Evolutionary conservation across 2,888 invertebrate species (phyloP).

Genomic region (Nipponacmea schrenckii): DNA sequence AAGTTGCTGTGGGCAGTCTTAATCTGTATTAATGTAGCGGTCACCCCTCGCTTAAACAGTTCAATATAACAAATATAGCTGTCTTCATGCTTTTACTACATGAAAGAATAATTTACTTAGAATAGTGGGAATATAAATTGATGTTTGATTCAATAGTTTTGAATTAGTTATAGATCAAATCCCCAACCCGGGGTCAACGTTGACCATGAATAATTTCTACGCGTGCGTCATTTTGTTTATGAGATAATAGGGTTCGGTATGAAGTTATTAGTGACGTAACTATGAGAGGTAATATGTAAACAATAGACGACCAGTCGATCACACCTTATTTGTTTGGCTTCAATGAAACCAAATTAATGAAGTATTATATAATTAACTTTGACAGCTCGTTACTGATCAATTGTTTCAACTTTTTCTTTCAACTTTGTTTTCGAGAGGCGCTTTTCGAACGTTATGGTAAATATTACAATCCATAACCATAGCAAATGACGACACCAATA

Average conservation of each 20-base stretch:
- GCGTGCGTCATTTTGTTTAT: background rate
- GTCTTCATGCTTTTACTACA: no score
- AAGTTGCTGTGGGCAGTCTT: no score
- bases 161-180: background rate
- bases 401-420: background rate
- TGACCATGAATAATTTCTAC: background rate
- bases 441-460: no score
- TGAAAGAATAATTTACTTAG: no score
- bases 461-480: no score
- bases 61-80: no score
- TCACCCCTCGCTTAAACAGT: no score
- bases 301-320: background rate
- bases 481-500: no score
- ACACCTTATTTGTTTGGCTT: constrained; percentile 6
- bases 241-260: background rate
- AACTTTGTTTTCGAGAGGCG: no score
- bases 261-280: background rate
- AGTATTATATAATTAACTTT: constrained; percentile 6
- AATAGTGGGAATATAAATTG: no score
- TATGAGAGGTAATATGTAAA: background rate
- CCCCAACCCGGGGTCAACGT: background rate
- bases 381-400: constrained; percentile 4
- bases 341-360: background rate
- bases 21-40: no score
- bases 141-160: no score